Evolutionary conservation across 2,797 vertebrate species (phyloP).

Genomic region (Silurus aristotelis): DNA sequence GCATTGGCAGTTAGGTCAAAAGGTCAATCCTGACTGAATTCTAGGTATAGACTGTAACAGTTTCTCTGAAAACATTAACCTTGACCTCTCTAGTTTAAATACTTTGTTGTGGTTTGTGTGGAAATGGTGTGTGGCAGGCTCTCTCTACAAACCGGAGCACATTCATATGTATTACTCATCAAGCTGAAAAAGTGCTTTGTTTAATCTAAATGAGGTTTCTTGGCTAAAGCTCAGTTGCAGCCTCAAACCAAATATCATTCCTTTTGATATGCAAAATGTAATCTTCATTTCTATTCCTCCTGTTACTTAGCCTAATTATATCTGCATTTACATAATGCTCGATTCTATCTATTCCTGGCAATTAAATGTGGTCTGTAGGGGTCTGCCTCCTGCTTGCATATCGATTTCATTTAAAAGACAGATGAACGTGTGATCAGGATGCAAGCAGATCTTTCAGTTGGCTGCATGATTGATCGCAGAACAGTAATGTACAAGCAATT

Average conservation of each 20-base stretch:
- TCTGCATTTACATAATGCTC: neutral
- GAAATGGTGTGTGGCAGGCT: neutral
- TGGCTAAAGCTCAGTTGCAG: neutral
- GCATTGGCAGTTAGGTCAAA: neutral
- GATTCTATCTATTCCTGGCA: neutral
- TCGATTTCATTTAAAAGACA: conserved; percentile 18
- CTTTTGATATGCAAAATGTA: neutral
- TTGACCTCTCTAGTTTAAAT: neutral
- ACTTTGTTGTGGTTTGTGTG: neutral
- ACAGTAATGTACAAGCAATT: conserved; percentile 10
- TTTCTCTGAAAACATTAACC: neutral
- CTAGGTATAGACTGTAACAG: neutral
- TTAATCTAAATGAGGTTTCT: neutral
- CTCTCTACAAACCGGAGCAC: neutral
- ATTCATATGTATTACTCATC: neutral
- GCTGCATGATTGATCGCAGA: conserved; percentile 25
- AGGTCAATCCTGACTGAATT: neutral
- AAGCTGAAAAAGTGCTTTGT: neutral
- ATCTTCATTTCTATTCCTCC: neutral
- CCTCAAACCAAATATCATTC: neutral
- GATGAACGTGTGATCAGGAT: neutral
- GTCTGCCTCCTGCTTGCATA: neutral
- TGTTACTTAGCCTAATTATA: conserved; percentile 5
- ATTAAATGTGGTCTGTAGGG: neutral
- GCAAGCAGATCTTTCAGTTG: neutral